A percentile compares a stretch with the other conserved stretches of the same genome.
These are phyloP conservation scores for Hirtodrosophila cameraria DNA, from an alignment of 2,888 invertebrate genomes.

Conservation along the genomic window DNA sequence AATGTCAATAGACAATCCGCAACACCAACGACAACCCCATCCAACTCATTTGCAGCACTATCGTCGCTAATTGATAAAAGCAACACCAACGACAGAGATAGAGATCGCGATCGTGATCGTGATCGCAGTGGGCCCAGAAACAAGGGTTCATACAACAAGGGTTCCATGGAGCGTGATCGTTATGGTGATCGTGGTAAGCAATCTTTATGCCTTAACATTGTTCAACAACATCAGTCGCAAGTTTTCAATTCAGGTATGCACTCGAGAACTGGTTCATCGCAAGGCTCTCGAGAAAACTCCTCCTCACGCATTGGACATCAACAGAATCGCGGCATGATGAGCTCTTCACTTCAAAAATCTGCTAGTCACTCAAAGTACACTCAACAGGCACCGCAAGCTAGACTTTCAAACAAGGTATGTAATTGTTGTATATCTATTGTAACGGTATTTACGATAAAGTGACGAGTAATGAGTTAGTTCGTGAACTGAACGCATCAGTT, in stretches of 20 bases:
- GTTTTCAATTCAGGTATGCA: slow-evolving; percentile 78
- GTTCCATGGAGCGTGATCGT: slow-evolving; percentile 82
- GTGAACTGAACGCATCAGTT: too few relatives aligned
- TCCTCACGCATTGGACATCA: slow-evolving; percentile 74
- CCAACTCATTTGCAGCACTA: slow-evolving; percentile 82
- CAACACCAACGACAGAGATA: slow-evolving; percentile 41
- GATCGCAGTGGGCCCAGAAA: slow-evolving; percentile 81
- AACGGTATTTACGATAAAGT: too few relatives aligned
- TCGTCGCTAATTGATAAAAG: slow-evolving; percentile 77
- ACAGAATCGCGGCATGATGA: slow-evolving; percentile 69
- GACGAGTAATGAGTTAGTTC: too few relatives aligned
- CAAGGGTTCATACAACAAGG: slow-evolving; percentile 82
- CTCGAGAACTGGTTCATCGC: slow-evolving; percentile 87
- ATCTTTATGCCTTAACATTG: not conserved
- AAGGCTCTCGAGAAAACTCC: slow-evolving; percentile 85
- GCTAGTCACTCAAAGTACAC: slow-evolving; percentile 83
- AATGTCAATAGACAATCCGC: slow-evolving; percentile 55
- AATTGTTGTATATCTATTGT: too few relatives aligned
- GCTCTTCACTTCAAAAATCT: slow-evolving; percentile 81
- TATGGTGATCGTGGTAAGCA: slow-evolving; percentile 73
- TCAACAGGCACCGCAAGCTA: slow-evolving; percentile 73
- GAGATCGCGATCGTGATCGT: slow-evolving; percentile 71
- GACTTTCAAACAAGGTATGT: slow-evolving; percentile 74
- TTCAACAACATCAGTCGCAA: too few relatives aligned
- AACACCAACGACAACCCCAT: slow-evolving; percentile 73